phyloP scores from a whole-genome alignment of 2,888 invertebrate genomes.

The Frankliniella fusca region DNA sequence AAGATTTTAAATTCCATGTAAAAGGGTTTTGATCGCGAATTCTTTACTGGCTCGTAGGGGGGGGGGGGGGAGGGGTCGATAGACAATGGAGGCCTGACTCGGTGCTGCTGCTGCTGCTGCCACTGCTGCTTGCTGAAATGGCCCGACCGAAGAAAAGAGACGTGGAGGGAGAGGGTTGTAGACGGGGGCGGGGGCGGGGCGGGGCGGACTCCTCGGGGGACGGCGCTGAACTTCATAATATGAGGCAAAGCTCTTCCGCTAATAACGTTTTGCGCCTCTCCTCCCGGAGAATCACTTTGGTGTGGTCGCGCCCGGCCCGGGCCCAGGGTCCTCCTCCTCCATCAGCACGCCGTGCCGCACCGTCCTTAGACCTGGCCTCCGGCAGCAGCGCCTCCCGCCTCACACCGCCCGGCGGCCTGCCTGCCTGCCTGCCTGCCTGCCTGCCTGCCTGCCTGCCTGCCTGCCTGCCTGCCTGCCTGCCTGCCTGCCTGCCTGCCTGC shows the following conservation, averaged over 20 bases:
- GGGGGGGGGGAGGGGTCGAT: too few relatives aligned
- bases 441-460: too few relatives aligned
- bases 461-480: too few relatives aligned
- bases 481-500: too few relatives aligned
- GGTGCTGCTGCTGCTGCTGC: too few relatives aligned
- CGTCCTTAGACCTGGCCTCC: not conserved
- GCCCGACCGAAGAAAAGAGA: too few relatives aligned
- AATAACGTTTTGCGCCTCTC: conserved; percentile 21
- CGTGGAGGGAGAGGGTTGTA: too few relatives aligned
- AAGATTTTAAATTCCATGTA: too few relatives aligned
- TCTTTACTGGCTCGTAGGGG: too few relatives aligned
- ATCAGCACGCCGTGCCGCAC: not conserved
- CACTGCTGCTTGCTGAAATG: too few relatives aligned
- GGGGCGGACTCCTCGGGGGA: not conserved
- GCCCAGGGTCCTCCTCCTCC: not conserved
- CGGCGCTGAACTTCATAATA: conserved; percentile 13
- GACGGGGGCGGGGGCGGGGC: not conserved
- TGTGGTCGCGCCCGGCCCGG: not conserved
- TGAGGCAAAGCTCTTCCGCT: conserved; percentile 23
- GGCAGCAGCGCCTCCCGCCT: not conserved
- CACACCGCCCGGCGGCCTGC: not conserved
- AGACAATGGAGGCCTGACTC: too few relatives aligned
- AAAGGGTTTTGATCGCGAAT: too few relatives aligned
- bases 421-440: not conserved
- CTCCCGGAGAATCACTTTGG: conserved; percentile 17